Percentiles rank a stretch among this genome's conserved stretches.
Evolutionary conservation across 2,797 vertebrate genomes (phyloP).

Genomic region (Apodemus agrarius): DNA sequence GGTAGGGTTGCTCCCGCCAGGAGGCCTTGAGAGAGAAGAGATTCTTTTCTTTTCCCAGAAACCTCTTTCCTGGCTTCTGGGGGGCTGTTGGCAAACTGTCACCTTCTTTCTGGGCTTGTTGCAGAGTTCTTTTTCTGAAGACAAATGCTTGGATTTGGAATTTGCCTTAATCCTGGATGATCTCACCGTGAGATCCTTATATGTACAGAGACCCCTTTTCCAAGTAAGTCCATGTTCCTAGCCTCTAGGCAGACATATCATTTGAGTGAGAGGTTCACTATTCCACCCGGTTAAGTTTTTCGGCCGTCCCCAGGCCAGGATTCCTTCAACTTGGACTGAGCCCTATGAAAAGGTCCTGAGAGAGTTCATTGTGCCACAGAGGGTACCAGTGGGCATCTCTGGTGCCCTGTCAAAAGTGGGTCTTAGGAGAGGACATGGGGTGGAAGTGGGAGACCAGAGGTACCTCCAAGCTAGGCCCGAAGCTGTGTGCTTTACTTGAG

Average conservation of each 20-base stretch:
- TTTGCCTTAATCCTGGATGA: background rate
- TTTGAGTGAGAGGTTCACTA: background rate
- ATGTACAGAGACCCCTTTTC: background rate
- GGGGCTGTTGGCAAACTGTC: background rate
- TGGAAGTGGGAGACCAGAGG: background rate
- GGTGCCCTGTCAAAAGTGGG: background rate
- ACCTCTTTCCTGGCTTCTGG: background rate
- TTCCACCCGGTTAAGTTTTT: background rate
- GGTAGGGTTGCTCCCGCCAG: background rate
- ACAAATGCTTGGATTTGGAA: background rate
- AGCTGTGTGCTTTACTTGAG: background rate
- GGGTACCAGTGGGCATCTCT: background rate
- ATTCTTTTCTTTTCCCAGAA: background rate
- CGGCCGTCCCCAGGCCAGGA: background rate
- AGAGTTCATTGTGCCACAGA: background rate
- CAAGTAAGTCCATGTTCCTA: background rate
- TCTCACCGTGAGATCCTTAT: slow-evolving; percentile 6
- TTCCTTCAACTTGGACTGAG: slow-evolving; percentile 7
- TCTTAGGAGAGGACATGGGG: background rate
- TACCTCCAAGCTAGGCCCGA: background rate
- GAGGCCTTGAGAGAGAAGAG: background rate
- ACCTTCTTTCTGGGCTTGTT: background rate
- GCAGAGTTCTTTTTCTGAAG: background rate
- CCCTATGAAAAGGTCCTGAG: slow-evolving; percentile 3
- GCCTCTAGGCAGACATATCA: background rate